These are phyloP conservation scores for Andrena camellia DNA, from an alignment of 2,888 invertebrate species.

Conservation along the genomic window DNA sequence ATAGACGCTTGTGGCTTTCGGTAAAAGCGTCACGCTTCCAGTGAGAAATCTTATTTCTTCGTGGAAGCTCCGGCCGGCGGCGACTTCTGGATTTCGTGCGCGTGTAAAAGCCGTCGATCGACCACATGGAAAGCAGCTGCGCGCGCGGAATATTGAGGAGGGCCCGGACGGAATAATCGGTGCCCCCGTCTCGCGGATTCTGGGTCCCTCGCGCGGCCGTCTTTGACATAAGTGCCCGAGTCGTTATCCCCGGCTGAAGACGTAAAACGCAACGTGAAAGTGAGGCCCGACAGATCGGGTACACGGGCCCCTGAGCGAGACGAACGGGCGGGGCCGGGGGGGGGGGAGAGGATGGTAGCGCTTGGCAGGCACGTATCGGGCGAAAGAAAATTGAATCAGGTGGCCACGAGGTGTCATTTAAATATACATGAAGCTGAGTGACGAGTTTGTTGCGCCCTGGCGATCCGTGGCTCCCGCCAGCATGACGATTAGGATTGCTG, in stretches of 20 bases:
- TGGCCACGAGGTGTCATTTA: constrained; percentile 65
- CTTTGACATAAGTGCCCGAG: constrained; percentile 56
- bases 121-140: constrained; percentile 51
- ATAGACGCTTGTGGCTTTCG: constrained; percentile 41
- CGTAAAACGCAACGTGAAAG: constrained; percentile 19
- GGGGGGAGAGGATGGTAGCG: constrained; percentile 14
- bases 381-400: constrained; percentile 51
- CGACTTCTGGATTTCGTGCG: constrained; percentile 68
- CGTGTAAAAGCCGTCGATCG: constrained; percentile 60
- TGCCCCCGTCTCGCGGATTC: constrained; percentile 58
- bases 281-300: constrained; percentile 8
- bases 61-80: constrained; percentile 50
- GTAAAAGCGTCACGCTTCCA: constrained; percentile 65
- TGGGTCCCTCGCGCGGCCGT: constrained; percentile 51
- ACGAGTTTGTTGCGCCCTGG: constrained; percentile 35
- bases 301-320: background rate
- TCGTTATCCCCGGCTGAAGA: constrained; percentile 46
- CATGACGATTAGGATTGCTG: background rate
- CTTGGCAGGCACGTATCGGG: constrained; percentile 51
- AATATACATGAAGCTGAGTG: constrained; percentile 71
- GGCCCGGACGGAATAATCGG: constrained; percentile 57
- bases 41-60: constrained; percentile 53
- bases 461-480: background rate
- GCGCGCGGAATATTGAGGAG: constrained; percentile 66
- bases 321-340: background rate